These are phyloP conservation scores for Alethe castanea DNA, from an alignment of 2,113 vertebrate genomes.

Conservation along the genomic window DNA sequence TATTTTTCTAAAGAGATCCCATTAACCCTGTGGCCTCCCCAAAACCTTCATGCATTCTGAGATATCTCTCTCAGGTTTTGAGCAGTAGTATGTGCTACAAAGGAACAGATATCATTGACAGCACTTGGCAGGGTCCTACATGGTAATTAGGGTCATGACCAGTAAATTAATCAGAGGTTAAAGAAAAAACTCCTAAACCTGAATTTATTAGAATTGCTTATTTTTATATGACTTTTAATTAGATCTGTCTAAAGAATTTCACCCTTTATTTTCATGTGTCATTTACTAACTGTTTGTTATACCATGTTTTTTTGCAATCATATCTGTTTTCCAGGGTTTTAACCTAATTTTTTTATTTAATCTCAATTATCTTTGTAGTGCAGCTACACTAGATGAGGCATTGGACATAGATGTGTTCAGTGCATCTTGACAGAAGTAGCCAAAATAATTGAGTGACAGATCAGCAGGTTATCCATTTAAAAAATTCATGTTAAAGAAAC, in stretches of 20 bases:
- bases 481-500: not conserved
- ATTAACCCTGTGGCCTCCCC: not conserved
- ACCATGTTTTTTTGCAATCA: not conserved
- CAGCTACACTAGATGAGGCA: not conserved
- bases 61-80: not conserved
- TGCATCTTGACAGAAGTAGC: not conserved
- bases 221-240: not conserved
- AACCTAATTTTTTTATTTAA: not conserved
- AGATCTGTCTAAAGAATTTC: not conserved
- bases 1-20: not conserved
- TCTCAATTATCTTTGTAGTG: not conserved
- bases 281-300: not conserved
- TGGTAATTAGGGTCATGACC: not conserved
- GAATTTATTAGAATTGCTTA: not conserved
- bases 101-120: not conserved
- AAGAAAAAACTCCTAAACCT: not conserved
- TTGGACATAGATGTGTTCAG: no score
- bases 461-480: not conserved
- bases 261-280: not conserved
- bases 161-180: not conserved
- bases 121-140: not conserved
- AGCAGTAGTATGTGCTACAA: not conserved
- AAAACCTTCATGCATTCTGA: not conserved
- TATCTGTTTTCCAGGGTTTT: not conserved
- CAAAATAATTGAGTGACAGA: not conserved